Base-by-base conservation (phyloP, 2,113 vertebrate genomes). In the Noctilio leporinus region DNA sequence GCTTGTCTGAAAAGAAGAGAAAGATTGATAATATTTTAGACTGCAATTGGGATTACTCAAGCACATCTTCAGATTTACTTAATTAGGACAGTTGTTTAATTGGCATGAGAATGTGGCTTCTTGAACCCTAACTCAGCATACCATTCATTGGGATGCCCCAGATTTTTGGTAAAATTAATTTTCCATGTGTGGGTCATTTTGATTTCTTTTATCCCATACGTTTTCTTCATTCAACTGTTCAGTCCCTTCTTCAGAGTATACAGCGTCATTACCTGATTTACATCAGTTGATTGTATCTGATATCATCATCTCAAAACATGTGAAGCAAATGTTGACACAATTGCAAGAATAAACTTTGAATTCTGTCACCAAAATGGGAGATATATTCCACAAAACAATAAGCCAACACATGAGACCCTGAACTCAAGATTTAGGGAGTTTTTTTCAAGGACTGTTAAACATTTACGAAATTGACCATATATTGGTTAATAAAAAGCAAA, bases 261-360 rank as follows among this genome's bases (percentile, higher is more conserved):
- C 16, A 65, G 3, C 64, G 22, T 92, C n/a, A n/a, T 0, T 43
- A 65, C 70, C 75, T 89, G 59, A 77, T 65, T 81, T 93, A 49
- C 43, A 59, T 53, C 65, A 43, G 16, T 14, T 51, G 28, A 62
- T 43, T 72, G 22, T 10, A 43, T 92, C 47, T 86, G n/a, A 49
- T 73, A 62, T 62, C 30, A 43, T 67, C 14, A 0, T 14, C 35
- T 67, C 49, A 84, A 93, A 69, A 76, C 62, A 94, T 73, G 30
- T 33, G 35, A 86, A 87, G 28, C 77, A 96, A 97, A 86, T 73
- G 85, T n/a, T 94, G 70, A 93, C 80, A 53, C 15, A 73, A 14
- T 24, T 69, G 10, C n/a, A 78, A 53, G 20, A 24, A 75, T 75
- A 95, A 82, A 82, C 49, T 82, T 53, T 94, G 69, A 88, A 80